These are phyloP conservation scores for Sylvietta virens DNA, from an alignment of 2,113 vertebrate genomes.

Conservation along the genomic window DNA sequence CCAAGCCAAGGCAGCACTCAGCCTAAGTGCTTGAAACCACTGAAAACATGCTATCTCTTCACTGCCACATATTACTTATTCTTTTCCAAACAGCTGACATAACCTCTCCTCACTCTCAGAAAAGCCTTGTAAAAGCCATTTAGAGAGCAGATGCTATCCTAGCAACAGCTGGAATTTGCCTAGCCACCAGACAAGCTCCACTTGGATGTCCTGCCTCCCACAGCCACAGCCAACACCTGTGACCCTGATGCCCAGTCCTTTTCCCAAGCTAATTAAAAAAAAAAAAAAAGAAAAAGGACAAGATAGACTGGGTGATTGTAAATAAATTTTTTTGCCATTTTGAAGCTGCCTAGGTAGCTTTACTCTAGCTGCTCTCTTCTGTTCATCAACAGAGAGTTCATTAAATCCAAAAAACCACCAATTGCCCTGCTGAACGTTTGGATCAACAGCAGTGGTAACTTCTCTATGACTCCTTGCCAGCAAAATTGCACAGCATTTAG, in stretches of 20 bases:
- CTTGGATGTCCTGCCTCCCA: not conserved
- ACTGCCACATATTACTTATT: not conserved
- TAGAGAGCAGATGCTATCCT: not conserved
- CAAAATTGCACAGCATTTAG: not conserved
- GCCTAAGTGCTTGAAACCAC: not conserved
- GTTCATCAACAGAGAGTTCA: not conserved
- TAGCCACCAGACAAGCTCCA: not conserved
- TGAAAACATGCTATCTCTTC: not conserved
- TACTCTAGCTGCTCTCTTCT: not conserved
- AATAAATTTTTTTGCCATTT: not conserved
- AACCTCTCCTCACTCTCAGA: not conserved
- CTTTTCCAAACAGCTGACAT: not conserved
- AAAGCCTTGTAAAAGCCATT: not conserved
- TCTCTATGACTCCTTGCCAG: not conserved
- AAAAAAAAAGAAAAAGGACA: accelerated
- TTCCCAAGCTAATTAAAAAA: not conserved
- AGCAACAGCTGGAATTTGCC: not conserved
- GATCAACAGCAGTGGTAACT: not conserved
- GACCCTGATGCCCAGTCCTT: not conserved
- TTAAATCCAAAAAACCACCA: not conserved
- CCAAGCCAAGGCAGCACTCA: not conserved
- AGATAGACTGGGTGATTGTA: not conserved
- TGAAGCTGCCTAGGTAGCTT: not conserved
- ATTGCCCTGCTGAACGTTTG: not conserved
- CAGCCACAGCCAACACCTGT: not conserved